Conservation (phyloP, 1,140 invertebrate species). For the Nasonia vitripennis region DNA sequence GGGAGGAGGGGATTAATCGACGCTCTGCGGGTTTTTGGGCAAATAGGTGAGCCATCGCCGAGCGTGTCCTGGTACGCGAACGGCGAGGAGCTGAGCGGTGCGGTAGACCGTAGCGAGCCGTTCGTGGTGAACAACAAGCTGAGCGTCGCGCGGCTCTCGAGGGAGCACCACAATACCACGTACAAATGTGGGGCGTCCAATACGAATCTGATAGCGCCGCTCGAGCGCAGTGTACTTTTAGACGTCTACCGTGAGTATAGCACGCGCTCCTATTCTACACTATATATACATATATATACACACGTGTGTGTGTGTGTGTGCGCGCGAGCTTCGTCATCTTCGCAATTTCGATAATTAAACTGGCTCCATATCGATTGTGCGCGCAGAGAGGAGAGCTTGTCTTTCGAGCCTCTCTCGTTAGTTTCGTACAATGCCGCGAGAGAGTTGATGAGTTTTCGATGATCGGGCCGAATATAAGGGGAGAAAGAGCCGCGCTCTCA, state of each 20-base stretch:
- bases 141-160: constrained; percentile 81
- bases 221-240: constrained; percentile 85
- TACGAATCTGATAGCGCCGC: constrained; percentile 87
- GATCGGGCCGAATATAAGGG: too few relatives aligned
- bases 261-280: neutral
- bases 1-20: too few relatives aligned
- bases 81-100: constrained; percentile 78
- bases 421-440: too few relatives aligned
- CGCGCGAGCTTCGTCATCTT: neutral
- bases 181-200: constrained; percentile 91
- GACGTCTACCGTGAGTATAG: constrained; percentile 86
- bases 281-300: neutral
- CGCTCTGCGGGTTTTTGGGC: too few relatives aligned
- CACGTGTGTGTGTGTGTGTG: too few relatives aligned
- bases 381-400: too few relatives aligned
- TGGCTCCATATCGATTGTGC: neutral
- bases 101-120: constrained; percentile 76
- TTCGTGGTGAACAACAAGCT: constrained; percentile 87
- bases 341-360: constrained; percentile 32
- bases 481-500: too few relatives aligned
- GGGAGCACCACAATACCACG: constrained; percentile 87
- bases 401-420: neutral
- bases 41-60: constrained; percentile 85
- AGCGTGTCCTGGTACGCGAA: constrained; percentile 87
- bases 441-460: too few relatives aligned